Conservation (phyloP, 1,140 invertebrate species). For the Adoxophyes honmai region DNA sequence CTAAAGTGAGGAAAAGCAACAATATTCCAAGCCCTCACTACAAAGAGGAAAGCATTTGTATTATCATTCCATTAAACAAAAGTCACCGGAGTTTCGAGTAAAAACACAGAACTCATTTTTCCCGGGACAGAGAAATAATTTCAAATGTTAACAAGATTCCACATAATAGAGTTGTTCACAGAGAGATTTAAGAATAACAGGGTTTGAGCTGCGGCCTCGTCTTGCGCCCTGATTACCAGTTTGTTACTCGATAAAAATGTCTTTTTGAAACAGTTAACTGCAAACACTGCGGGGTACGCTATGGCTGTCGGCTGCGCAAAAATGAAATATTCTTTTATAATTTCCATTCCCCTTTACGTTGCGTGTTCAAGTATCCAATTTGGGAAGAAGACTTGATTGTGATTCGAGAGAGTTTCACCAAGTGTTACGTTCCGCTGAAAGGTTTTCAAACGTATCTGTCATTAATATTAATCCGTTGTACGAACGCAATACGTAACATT, state of each 20-base stretch:
- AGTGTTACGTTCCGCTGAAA: too few relatives aligned
- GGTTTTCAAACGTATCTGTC: too few relatives aligned
- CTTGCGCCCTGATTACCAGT: slow-evolving; percentile 43
- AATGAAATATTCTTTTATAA: slow-evolving; percentile 48
- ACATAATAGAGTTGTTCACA: slow-evolving; percentile 70
- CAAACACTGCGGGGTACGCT: slow-evolving; percentile 4
- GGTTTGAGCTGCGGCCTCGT: slow-evolving; percentile 39
- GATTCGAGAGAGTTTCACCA: slow-evolving; percentile 12
- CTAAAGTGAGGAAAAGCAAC: slow-evolving; percentile 70
- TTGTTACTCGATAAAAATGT: slow-evolving; percentile 45
- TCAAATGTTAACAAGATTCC: slow-evolving; percentile 74
- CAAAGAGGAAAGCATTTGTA: slow-evolving; percentile 71
- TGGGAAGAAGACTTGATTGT: slow-evolving; percentile 14
- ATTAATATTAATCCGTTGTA: too few relatives aligned
- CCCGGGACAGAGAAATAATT: slow-evolving; percentile 69
- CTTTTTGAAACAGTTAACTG: slow-evolving; percentile 11
- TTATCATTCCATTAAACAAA: slow-evolving; percentile 77
- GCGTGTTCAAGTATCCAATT: slow-evolving; percentile 26
- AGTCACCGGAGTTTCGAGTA: slow-evolving; percentile 72
- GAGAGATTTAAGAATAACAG: slow-evolving; percentile 75
- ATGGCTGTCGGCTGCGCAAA: slow-evolving; percentile 25
- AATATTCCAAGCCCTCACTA: slow-evolving; percentile 63
- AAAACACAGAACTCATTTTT: slow-evolving; percentile 75
- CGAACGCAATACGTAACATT: too few relatives aligned
- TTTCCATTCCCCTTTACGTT: slow-evolving; percentile 23